Evolutionary conservation across 2,888 invertebrate genomes (phyloP).

Genomic region (Endotricha flammealis): DNA sequence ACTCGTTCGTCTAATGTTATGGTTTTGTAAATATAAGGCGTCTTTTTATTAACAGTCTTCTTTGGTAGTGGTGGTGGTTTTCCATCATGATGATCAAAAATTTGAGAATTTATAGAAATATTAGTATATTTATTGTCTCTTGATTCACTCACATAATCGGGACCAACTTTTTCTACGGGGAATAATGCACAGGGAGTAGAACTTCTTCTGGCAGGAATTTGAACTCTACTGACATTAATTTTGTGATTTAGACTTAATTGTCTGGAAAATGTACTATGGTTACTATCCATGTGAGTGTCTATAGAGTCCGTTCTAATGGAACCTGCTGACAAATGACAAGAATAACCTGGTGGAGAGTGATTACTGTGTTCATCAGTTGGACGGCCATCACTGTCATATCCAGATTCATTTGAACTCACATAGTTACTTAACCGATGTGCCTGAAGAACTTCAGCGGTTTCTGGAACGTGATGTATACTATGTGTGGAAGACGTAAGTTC

Average conservation of each 20-base stretch:
- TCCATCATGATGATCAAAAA: constrained; percentile 52
- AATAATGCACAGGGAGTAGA: constrained; percentile 71
- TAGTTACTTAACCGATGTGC: constrained; percentile 83
- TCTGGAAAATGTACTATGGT: constrained; percentile 57
- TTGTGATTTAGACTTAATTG: constrained; percentile 69
- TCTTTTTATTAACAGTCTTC: constrained; percentile 62
- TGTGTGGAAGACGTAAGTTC: constrained; percentile 66
- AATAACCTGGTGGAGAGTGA: constrained; percentile 75
- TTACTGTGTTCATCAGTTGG: constrained; percentile 75
- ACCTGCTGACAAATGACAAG: constrained; percentile 58
- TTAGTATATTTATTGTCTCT: constrained; percentile 37
- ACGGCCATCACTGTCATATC: constrained; percentile 88
- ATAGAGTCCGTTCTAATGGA: constrained; percentile 38
- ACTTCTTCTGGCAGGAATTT: constrained; percentile 62
- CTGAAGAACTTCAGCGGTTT: constrained; percentile 76
- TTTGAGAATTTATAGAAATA: constrained; percentile 29
- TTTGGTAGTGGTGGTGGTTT: constrained; percentile 71
- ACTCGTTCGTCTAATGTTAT: constrained; percentile 70
- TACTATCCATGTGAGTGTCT: constrained; percentile 41
- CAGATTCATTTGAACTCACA: constrained; percentile 89
- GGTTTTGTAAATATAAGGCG: constrained; percentile 65
- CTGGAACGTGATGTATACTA: constrained; percentile 76
- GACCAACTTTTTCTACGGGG: constrained; percentile 49
- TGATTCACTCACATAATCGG: constrained; percentile 50
- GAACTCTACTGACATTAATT: constrained; percentile 60